Evolutionary conservation across 2,113 vertebrate species (phyloP).

Genomic region (Calyptommatus sinebrachiatus): DNA sequence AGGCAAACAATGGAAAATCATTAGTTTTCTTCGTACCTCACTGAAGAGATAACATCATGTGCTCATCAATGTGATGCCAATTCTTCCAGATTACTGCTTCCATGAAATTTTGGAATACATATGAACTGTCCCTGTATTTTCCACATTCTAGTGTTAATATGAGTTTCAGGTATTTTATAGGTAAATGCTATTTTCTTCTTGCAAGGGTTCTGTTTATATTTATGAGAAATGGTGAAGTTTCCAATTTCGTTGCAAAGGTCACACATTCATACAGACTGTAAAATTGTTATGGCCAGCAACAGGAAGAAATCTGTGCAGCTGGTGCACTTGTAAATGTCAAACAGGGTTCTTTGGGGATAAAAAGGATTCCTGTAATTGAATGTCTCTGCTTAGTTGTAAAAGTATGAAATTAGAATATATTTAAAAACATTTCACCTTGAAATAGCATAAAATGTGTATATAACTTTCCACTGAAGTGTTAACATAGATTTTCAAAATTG

Average conservation of each 20-base stretch:
- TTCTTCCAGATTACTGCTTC: not conserved
- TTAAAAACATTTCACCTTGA: slow-evolving; percentile 42
- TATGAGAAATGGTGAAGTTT: slow-evolving; percentile 42
- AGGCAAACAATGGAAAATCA: not conserved
- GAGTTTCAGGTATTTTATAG: not conserved
- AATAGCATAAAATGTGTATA: not conserved
- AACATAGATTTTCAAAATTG: not conserved
- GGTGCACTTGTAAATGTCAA: slow-evolving; percentile 62
- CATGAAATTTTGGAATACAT: not conserved
- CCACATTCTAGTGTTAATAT: not conserved
- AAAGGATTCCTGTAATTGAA: slow-evolving; percentile 46
- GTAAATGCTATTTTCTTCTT: not conserved
- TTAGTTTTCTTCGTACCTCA: not conserved
- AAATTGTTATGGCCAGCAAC: slow-evolving; percentile 44
- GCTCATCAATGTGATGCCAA: not conserved
- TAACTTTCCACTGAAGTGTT: not conserved
- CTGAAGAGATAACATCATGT: not conserved
- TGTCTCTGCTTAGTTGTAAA: slow-evolving; percentile 41
- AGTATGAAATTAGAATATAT: slow-evolving; percentile 49
- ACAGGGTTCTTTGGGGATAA: slow-evolving; percentile 35
- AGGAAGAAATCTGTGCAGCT: slow-evolving; percentile 46
- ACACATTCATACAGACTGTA: slow-evolving; percentile 41
- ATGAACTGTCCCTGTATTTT: not conserved
- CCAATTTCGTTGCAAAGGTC: slow-evolving; percentile 53
- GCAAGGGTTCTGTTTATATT: slow-evolving; percentile 44